Evolutionary conservation across 2,113 vertebrate species (phyloP).

Genomic region (Microcebus ravelobensis): DNA sequence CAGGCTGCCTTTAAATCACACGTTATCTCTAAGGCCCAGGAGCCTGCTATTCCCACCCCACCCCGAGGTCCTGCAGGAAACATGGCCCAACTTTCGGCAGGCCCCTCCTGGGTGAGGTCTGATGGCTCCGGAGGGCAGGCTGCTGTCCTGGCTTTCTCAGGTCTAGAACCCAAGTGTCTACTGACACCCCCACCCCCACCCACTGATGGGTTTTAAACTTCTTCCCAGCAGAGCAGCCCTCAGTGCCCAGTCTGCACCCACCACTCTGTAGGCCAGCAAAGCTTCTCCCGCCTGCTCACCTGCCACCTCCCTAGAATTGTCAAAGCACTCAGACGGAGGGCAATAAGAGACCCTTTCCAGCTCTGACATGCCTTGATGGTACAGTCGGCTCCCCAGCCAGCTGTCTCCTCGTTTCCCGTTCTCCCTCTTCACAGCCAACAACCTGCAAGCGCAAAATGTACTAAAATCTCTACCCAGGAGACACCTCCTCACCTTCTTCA

Average conservation of each 20-base stretch:
- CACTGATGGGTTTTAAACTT: not conserved
- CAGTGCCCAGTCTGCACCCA: too few relatives aligned
- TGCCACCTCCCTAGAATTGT: not conserved
- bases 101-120: not conserved
- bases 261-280: not conserved
- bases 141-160: not conserved
- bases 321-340: not conserved
- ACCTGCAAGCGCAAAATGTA: not conserved
- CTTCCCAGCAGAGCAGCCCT: not conserved
- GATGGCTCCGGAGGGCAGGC: not conserved
- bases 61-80: not conserved
- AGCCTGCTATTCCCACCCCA: not conserved
- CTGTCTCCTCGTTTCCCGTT: not conserved
- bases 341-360: not conserved
- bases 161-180: not conserved
- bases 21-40: not conserved
- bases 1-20: not conserved
- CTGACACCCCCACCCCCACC: fast-evolving
- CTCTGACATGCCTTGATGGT: not conserved
- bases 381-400: not conserved
- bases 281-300: not conserved
- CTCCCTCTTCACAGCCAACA: not conserved
- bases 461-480: not conserved
- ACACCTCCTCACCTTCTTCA: not conserved
- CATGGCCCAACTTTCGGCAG: not conserved